Evolutionary conservation across 2,888 invertebrate genomes (phyloP).

Genomic region (Cataglyphis livida): DNA sequence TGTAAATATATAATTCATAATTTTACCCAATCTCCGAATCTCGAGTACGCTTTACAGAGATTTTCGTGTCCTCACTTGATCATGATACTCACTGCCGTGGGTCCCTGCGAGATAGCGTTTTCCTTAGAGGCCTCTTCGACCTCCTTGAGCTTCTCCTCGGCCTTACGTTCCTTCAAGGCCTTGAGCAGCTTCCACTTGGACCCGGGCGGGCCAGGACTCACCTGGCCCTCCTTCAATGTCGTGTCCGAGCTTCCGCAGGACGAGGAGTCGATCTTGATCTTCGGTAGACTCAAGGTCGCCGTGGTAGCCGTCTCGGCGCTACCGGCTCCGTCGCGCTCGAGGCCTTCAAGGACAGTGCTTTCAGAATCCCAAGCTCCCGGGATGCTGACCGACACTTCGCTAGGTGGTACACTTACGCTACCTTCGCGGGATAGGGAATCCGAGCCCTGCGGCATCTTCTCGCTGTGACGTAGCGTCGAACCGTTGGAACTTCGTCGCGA

Average conservation of each 20-base stretch:
- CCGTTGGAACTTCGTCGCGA: conserved; percentile 85
- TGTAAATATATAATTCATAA: conserved; percentile 44
- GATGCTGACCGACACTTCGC: conserved; percentile 84
- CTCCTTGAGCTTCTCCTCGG: conserved; percentile 92
- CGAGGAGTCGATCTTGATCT: conserved; percentile 86
- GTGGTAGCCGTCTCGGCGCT: conserved; percentile 82
- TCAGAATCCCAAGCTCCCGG: conserved; percentile 85
- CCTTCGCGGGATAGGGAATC: conserved; percentile 84
- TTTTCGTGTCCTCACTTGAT: conserved; percentile 84
- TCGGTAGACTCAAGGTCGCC: conserved; percentile 85
- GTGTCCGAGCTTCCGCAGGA: conserved; percentile 81
- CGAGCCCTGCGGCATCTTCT: conserved; percentile 82
- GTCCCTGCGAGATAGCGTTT: conserved; percentile 79
- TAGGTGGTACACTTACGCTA: conserved; percentile 85
- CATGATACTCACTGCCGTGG: conserved; percentile 84
- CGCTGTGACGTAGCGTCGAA: conserved; percentile 80
- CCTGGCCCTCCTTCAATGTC: conserved; percentile 84
- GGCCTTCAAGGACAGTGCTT: conserved; percentile 83
- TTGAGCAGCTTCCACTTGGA: conserved; percentile 97
- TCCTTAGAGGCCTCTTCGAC: conserved; percentile 83
- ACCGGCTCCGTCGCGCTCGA: conserved; percentile 80
- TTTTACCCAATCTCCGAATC: conserved; percentile 79
- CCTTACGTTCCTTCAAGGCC: conserved; percentile 95
- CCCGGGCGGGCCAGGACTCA: conserved; percentile 88
- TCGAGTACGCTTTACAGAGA: conserved; percentile 83